These are phyloP conservation scores for Ectemnius cavifrons DNA, from an alignment of 2,888 invertebrate genomes.

Conservation along the genomic window DNA sequence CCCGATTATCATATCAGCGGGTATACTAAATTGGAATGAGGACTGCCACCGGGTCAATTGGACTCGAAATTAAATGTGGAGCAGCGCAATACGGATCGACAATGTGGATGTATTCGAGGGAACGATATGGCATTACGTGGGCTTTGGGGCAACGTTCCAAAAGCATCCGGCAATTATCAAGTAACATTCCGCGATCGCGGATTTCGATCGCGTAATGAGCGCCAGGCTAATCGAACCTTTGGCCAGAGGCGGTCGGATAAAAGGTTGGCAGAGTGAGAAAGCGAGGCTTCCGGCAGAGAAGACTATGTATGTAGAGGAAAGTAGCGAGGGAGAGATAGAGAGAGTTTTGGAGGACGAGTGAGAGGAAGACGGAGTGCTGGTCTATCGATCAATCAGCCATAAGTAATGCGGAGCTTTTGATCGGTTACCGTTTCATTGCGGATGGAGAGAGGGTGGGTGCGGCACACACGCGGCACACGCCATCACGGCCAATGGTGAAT, in stretches of 20 bases:
- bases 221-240: slow-evolving; percentile 38
- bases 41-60: too few species aligned
- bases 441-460: slow-evolving; percentile 52
- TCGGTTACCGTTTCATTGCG: slow-evolving; percentile 64
- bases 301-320: too few species aligned
- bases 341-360: background rate
- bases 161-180: too few species aligned
- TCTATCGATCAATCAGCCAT: slow-evolving; percentile 69
- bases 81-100: too few species aligned
- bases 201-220: slow-evolving; percentile 40
- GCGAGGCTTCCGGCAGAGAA: background rate
- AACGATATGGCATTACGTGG: too few species aligned
- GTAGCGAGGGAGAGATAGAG: background rate
- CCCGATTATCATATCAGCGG: slow-evolving; percentile 4
- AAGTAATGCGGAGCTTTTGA: slow-evolving; percentile 68
- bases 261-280: slow-evolving; percentile 7
- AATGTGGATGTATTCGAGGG: too few species aligned
- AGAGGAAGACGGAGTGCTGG: slow-evolving; percentile 18
- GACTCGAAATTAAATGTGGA: too few species aligned
- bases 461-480: slow-evolving; percentile 58
- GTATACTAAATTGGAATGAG: background rate
- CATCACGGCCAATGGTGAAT: slow-evolving; percentile 45
- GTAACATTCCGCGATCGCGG: background rate
- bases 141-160: too few species aligned
- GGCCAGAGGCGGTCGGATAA: slow-evolving; percentile 3